Conservation (phyloP, 2,888 invertebrate genomes). For the Tachina fera region DNA sequence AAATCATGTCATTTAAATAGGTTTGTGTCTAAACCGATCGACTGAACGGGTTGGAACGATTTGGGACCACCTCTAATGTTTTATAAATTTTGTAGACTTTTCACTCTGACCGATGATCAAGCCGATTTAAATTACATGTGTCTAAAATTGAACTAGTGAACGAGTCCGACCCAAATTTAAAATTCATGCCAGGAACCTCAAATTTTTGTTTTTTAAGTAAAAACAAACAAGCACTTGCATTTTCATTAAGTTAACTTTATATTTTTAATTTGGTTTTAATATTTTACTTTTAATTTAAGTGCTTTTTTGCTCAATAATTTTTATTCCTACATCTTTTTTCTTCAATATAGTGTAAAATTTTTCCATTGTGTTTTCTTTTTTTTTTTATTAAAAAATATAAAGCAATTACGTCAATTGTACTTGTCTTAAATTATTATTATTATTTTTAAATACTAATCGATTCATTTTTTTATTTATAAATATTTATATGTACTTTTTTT, state of each 20-base stretch:
- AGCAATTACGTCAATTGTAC: slow-evolving; percentile 56
- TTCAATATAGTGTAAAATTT: no score
- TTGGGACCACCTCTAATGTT: no score
- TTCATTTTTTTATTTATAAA: slow-evolving; percentile 74
- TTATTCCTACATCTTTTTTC: neutral
- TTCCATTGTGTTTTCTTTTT: neutral
- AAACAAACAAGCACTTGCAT: neutral
- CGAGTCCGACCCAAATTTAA: neutral
- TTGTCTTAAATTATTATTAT: slow-evolving; percentile 67
- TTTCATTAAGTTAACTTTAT: slow-evolving; percentile 2
- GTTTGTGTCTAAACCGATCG: no score
- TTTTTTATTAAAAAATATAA: neutral
- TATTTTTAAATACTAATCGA: slow-evolving; percentile 78
- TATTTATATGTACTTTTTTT: slow-evolving; percentile 25
- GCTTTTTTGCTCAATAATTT: neutral
- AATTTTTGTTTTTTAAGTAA: no score
- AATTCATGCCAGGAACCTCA: neutral
- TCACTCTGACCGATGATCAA: no score
- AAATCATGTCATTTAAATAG: no score
- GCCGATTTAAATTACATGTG: no score
- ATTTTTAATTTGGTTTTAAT: neutral
- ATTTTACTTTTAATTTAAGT: neutral
- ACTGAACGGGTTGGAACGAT: no score
- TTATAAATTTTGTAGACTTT: no score
- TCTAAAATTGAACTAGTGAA: no score